A percentile compares a stretch with the other conserved stretches of the same genome.
These are phyloP conservation scores for Heteromurus nitidus DNA, from an alignment of 2,888 invertebrate species.

Conservation along the genomic window DNA sequence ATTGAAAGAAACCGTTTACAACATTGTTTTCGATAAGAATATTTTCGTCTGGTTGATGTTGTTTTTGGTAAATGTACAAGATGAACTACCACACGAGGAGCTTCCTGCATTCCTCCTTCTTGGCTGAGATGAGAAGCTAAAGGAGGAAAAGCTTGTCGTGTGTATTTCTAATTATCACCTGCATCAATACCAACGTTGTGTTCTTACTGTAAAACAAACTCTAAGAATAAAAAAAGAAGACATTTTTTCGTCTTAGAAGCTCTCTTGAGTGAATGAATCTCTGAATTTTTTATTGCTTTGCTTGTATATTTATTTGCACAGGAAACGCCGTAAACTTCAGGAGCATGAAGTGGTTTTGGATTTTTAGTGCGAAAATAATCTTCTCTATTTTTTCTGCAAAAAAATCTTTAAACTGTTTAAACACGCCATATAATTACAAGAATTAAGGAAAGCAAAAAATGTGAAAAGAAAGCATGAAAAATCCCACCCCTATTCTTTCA, in stretches of 20 bases:
- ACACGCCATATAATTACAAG: background rate
- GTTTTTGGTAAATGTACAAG: no score
- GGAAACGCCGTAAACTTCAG: conserved; percentile 1
- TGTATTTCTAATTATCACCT: conserved; percentile 20
- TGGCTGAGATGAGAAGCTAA: background rate
- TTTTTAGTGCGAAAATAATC: no score
- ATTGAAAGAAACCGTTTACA: no score
- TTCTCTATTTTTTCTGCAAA: no score
- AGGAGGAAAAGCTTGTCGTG: background rate
- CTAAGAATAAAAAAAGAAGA: no score
- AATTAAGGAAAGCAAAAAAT: background rate
- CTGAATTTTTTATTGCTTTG: no score
- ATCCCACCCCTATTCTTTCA: conserved; percentile 1
- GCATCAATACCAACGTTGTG: background rate
- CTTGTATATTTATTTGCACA: no score
- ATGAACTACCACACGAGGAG: conserved; percentile 19
- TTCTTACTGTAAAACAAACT: background rate
- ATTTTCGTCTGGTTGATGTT: conserved; percentile 7
- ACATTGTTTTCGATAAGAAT: no score
- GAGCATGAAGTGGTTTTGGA: background rate
- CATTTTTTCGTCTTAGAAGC: no score
- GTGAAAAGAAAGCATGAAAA: conserved; percentile 1
- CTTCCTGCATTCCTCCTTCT: conserved; percentile 15
- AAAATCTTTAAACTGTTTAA: background rate
- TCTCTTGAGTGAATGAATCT: no score